Percentiles rank a stretch among this genome's conserved stretches.
Conservation (phyloP, 2,797 vertebrate species). For the Oryzias dopingdopingensis region DNA sequence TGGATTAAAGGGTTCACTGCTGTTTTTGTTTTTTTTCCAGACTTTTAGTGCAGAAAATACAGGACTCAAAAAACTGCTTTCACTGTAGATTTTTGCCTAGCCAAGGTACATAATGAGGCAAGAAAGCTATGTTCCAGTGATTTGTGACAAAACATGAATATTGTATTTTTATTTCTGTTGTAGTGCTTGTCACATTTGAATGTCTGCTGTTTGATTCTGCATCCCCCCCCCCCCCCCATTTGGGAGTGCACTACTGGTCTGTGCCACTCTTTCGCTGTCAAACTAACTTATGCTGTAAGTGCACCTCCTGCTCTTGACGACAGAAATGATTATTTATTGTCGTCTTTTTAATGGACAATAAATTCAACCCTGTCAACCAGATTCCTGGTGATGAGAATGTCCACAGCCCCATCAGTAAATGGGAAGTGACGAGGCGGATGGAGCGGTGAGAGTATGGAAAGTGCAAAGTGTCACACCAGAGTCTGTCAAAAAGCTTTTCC, state of each 20-base stretch:
- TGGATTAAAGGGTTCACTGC: no score
- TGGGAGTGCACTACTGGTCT: slow-evolving; percentile 11
- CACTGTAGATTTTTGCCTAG: slow-evolving; percentile 49
- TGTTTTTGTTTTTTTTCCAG: no score
- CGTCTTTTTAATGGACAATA: slow-evolving; percentile 70
- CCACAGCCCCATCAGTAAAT: slow-evolving; percentile 65
- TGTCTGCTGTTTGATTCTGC: slow-evolving; percentile 34
- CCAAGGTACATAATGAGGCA: slow-evolving; percentile 56
- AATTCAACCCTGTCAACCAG: slow-evolving; percentile 62
- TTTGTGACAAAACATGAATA: slow-evolving; percentile 49
- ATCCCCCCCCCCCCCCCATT: slow-evolving; percentile 29
- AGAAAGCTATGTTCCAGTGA: slow-evolving; percentile 39
- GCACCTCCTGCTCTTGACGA: slow-evolving; percentile 30
- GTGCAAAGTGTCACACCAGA: slow-evolving; percentile 70
- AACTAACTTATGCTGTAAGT: slow-evolving; percentile 34
- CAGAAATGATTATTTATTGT: slow-evolving; percentile 63
- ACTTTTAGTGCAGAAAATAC: no score
- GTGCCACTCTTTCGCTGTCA: slow-evolving; percentile 26
- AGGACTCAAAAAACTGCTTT: slow-evolving; percentile 49
- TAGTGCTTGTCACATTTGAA: slow-evolving; percentile 41
- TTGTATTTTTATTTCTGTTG: slow-evolving; percentile 51
- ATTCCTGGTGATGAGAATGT: slow-evolving; percentile 55
- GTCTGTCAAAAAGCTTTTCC: slow-evolving; percentile 70
- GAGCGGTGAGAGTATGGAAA: slow-evolving; percentile 55
- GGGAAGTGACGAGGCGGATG: slow-evolving; percentile 76